Conservation (phyloP, 1,140 invertebrate genomes). For the Drosophila rhopaloa region DNA sequence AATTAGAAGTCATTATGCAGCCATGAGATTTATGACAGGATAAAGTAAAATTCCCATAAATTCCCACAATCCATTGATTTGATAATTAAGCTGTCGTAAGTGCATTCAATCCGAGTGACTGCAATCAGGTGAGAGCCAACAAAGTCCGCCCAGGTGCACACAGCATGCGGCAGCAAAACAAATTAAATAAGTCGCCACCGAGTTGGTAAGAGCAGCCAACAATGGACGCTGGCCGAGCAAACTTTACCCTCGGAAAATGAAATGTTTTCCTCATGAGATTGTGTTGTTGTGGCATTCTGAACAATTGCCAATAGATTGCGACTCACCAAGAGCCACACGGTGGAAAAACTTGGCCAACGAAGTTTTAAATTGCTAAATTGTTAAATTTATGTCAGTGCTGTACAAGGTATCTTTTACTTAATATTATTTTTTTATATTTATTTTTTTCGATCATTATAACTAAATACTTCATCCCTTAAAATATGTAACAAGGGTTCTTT, state of each 20-base stretch:
- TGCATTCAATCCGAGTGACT: constrained; percentile 22
- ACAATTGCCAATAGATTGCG: constrained; percentile 49
- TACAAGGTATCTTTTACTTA: not conserved
- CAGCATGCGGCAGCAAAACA: constrained; percentile 33
- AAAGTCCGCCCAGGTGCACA: constrained; percentile 29
- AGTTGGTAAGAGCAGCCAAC: constrained; percentile 10
- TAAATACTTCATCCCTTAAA: too few relatives aligned
- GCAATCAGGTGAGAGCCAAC: constrained; percentile 26
- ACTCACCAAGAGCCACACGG: constrained; percentile 3
- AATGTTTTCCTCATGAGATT: constrained; percentile 41
- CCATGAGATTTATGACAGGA: constrained; percentile 24
- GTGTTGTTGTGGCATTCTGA: constrained; percentile 30
- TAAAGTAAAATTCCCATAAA: constrained; percentile 19
- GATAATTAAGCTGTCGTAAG: constrained; percentile 37
- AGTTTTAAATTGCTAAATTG: not conserved
- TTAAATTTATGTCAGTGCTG: not conserved
- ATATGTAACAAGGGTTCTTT: not conserved
- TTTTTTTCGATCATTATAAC: not conserved
- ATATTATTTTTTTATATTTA: not conserved
- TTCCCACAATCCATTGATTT: constrained; percentile 25
- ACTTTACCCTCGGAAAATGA: constrained; percentile 25
- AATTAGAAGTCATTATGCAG: constrained; percentile 30
- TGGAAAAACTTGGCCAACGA: not conserved
- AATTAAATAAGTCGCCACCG: constrained; percentile 47
- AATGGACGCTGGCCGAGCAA: constrained; percentile 32